A percentile compares a stretch with the other conserved stretches of the same genome.
phyloP scores from a whole-genome alignment of 2,113 vertebrate genomes.

The Hyperopisus bebe region DNA sequence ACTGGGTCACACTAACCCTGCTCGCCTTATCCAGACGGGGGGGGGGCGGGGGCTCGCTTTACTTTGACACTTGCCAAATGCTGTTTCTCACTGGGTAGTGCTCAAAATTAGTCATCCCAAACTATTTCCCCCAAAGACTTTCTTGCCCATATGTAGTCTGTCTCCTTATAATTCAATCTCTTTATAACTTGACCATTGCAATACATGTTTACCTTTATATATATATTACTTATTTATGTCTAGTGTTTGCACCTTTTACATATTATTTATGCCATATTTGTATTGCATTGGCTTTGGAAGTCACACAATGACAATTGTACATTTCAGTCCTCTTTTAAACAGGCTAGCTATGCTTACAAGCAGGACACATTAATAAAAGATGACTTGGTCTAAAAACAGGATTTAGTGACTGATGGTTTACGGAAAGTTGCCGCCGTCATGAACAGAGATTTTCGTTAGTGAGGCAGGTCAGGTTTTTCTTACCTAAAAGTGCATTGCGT shows the following conservation, averaged over 20 bases:
- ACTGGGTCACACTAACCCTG: conserved; percentile 34
- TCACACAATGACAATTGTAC: neutral
- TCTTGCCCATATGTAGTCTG: neutral
- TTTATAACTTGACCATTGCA: neutral
- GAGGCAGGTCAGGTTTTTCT: conserved; percentile 31
- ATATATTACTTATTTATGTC: neutral
- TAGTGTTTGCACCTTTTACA: neutral
- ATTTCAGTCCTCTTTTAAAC: neutral
- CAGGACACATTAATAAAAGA: neutral
- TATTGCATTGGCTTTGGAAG: neutral
- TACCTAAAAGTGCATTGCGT: conserved; percentile 85
- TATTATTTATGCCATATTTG: neutral
- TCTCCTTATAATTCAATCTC: neutral
- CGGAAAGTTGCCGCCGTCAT: neutral
- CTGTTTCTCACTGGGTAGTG: neutral
- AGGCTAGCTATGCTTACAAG: neutral
- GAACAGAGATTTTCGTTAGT: neutral
- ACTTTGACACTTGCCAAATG: neutral
- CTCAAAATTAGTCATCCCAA: neutral
- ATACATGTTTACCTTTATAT: neutral
- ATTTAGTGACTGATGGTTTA: neutral
- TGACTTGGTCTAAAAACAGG: neutral
- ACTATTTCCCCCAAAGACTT: neutral
- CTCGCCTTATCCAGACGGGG: neutral
- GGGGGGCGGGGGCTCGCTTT: neutral